A percentile compares a stretch with the other conserved stretches of the same genome.
Conservation (phyloP, 2,797 vertebrate species). For the Poecilia wingei region DNA sequence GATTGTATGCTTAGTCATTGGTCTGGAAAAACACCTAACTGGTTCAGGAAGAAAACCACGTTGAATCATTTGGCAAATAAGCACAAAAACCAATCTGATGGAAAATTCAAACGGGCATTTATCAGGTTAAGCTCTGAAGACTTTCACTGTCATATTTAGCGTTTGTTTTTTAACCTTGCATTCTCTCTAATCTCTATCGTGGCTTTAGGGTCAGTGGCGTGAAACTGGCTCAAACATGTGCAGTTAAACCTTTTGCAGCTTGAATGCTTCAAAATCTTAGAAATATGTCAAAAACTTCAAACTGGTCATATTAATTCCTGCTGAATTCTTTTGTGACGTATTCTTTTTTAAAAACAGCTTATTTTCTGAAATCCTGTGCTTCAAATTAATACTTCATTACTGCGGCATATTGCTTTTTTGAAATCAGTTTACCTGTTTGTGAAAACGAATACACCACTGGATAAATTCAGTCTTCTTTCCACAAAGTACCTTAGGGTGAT, state of each 20-base stretch:
- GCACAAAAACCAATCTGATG: neutral
- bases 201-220: neutral
- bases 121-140: neutral
- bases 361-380: neutral
- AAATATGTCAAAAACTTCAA: neutral
- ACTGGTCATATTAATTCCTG: neutral
- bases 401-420: neutral
- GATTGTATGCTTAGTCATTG: neutral
- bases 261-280: neutral
- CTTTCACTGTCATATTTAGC: neutral
- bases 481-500: neutral
- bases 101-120: neutral
- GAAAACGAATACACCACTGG: neutral
- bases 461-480: neutral
- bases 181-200: neutral
- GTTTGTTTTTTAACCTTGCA: neutral
- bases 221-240: neutral
- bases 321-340: neutral
- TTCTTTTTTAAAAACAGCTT: neutral
- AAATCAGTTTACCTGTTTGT: neutral
- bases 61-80: neutral
- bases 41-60: neutral
- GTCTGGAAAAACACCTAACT: neutral
- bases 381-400: neutral
- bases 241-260: neutral